Evolutionary conservation across 2,888 invertebrate species (phyloP), one percentile per base, ranked within the genome.

Genomic region (Cosmia pyralina): DNA sequence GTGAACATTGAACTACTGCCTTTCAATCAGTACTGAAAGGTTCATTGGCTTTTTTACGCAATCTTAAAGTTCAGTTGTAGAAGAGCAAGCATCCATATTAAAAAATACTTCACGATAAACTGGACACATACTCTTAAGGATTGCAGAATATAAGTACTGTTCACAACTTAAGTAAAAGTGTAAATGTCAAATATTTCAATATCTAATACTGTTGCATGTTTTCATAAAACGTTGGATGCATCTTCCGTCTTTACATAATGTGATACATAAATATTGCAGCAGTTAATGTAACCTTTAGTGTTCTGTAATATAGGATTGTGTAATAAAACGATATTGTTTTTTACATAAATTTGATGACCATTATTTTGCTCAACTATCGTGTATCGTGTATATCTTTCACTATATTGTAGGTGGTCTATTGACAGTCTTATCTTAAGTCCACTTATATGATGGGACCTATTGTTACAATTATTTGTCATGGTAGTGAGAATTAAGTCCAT

Each of bases 181-280:
- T 53, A 81, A 75, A 81, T 84, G 74, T 72, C 82, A 84, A 68
- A 58, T 1, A 28, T 72, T 57, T 62, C 34, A 65, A 68, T 77
- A 60, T 67, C 44, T 63, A 48, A 50, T 55, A 62, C 17, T 13
- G n/a, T 67, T 72, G 50, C 71, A 57, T 62, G 34, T 55, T 80
- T 66, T 53, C 58, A 72, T 72, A 69, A 72, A 77, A 53, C 28
- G 17, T 44, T 53, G 5, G 1, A 41, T 11, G 48, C 50, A 76
- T 71, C 50, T 77, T 83, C 71, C 75, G 69, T 64, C 57, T 62
- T 80, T 82, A 69, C 73, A 69, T 82, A 82, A 80, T 71, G 22
- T 44, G 52, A 78, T 55, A 58, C 60, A 66, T 82, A 81, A 72
- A 38, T 46, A n/a, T 72, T 73, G 75, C 68, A 70, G 77, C 7